Conservation (phyloP, 2,888 invertebrate genomes). For the Drosophila nr. perissopoda region DNA sequence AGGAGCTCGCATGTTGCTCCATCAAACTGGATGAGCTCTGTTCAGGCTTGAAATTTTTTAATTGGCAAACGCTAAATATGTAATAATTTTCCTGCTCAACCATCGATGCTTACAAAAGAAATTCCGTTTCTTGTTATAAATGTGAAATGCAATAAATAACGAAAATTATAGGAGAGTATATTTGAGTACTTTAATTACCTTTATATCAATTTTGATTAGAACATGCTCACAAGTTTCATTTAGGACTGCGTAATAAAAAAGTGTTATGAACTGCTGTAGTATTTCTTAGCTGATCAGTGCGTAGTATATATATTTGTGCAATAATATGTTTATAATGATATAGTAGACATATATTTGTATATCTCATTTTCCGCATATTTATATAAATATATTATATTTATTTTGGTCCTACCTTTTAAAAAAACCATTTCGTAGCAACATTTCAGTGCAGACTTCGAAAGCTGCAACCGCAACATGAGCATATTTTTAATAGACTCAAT, state of each 20-base stretch:
- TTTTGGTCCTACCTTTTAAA: neutral
- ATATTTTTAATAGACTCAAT: slow-evolving; percentile 14
- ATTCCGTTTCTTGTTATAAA: neutral
- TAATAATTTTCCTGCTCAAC: neutral
- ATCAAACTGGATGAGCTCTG: neutral
- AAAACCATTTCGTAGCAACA: neutral
- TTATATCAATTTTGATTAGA: neutral
- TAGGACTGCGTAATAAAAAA: neutral
- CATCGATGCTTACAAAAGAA: neutral
- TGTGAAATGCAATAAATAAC: neutral
- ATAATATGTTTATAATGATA: neutral
- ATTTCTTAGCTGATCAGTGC: neutral
- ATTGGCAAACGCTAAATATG: neutral
- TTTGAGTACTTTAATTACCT: neutral
- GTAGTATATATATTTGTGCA: neutral
- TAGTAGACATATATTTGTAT: too few relatives aligned
- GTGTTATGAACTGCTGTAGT: neutral
- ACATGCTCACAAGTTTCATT: neutral
- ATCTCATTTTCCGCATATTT: neutral
- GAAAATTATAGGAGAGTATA: neutral
- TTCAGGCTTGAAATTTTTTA: neutral
- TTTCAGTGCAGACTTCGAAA: neutral
- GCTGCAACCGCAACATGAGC: neutral
- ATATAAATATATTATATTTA: neutral
- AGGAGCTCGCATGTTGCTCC: slow-evolving; percentile 24